These are phyloP conservation scores for Chrysochloris asiatica DNA, from an alignment of 2,113 vertebrate species.

Conservation along the genomic window DNA sequence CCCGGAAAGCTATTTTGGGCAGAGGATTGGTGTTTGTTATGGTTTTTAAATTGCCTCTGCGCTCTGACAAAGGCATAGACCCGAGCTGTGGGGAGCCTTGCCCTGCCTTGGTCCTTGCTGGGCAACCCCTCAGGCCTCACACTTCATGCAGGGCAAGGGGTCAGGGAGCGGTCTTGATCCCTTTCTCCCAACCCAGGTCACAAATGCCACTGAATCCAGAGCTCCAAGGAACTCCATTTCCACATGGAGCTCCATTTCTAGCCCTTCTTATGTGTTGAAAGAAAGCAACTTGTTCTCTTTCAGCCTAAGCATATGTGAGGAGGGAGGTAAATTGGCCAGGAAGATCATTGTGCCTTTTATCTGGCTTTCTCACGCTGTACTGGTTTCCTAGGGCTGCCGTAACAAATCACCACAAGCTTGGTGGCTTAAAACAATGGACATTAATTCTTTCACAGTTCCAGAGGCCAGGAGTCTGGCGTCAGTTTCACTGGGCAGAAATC, in stretches of 20 bases:
- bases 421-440: not conserved
- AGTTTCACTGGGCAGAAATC: not conserved
- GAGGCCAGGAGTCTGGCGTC: not conserved
- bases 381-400: not conserved
- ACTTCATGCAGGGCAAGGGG: no score
- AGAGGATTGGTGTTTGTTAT: not conserved
- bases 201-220: constrained; percentile 11
- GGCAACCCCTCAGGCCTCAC: constrained; percentile 33
- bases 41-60: not conserved
- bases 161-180: not conserved
- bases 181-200: not conserved
- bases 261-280: not conserved
- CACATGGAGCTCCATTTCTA: not conserved
- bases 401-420: not conserved
- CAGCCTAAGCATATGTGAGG: not conserved
- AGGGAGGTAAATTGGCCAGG: not conserved
- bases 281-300: not conserved
- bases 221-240: not conserved
- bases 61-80: constrained; percentile 62
- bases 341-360: not conserved
- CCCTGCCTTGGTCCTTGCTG: constrained; percentile 46
- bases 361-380: not conserved
- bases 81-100: constrained; percentile 35
- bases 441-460: not conserved
- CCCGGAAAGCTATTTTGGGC: constrained; percentile 59